These are phyloP conservation scores for Danio albolineatus DNA, from an alignment of 2,797 vertebrate species.

Conservation along the genomic window DNA sequence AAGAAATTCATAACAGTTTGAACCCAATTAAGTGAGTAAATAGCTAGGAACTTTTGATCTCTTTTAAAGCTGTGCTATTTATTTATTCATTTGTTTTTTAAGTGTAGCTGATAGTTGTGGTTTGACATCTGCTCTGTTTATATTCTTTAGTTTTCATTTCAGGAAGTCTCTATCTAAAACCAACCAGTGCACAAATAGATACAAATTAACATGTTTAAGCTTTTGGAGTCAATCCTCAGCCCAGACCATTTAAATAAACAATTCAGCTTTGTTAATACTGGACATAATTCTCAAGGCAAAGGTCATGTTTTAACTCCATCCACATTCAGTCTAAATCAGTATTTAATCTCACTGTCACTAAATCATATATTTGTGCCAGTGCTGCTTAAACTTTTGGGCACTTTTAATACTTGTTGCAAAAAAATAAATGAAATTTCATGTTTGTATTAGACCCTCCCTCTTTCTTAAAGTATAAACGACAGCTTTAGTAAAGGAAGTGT, in stretches of 20 bases:
- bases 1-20: no score
- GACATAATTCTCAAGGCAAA: background rate
- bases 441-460: background rate
- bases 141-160: background rate
- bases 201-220: background rate
- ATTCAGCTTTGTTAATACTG: no score
- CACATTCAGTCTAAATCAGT: background rate
- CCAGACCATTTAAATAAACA: background rate
- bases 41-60: no score
- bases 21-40: no score
- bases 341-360: background rate
- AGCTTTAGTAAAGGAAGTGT: background rate
- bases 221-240: background rate
- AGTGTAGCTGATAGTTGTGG: background rate
- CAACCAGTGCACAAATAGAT: background rate
- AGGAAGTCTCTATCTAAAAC: background rate
- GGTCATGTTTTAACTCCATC: background rate
- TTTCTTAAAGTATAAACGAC: background rate
- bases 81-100: no score
- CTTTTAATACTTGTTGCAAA: no score
- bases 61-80: no score
- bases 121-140: background rate
- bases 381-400: background rate
- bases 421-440: no score
- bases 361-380: background rate